phyloP scores from a whole-genome alignment of 2,113 vertebrate genomes.

The Bagarius yarrelli region DNA sequence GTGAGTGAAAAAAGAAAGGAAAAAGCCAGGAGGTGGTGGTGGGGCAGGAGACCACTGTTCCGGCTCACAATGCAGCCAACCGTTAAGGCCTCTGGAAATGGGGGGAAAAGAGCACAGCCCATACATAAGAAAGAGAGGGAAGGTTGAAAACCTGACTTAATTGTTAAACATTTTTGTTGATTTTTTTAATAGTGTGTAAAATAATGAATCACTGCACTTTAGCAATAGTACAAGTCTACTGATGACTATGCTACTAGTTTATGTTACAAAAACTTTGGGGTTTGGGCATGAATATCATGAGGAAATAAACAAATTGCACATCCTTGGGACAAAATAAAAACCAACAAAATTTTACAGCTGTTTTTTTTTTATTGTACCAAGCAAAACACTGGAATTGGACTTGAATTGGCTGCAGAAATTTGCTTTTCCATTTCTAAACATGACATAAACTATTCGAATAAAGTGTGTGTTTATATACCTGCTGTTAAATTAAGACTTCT shows the following conservation, averaged over 20 bases:
- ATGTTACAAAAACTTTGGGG: neutral
- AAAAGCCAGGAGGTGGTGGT: conserved; percentile 16
- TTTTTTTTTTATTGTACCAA: neutral
- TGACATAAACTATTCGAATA: neutral
- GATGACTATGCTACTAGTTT: neutral
- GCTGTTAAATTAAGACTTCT: neutral
- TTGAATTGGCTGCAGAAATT: neutral
- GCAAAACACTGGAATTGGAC: neutral
- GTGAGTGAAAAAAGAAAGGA: conserved; percentile 58
- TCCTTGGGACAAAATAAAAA: neutral
- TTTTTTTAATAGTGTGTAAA: neutral
- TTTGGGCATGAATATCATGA: neutral
- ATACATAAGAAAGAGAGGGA: conserved; percentile 36
- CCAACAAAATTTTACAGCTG: neutral
- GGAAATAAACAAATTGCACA: neutral
- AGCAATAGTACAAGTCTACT: neutral
- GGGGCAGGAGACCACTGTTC: conserved; percentile 53
- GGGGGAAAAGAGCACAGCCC: conserved; percentile 22
- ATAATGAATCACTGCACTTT: neutral
- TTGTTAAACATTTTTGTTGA: neutral
- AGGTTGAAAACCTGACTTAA: neutral
- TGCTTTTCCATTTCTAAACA: neutral
- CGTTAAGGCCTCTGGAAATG: conserved; percentile 43
- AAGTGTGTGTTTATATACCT: neutral
- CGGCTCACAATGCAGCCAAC: conserved; percentile 59